Percentiles rank a stretch among this genome's conserved stretches.
These are phyloP conservation scores for Trogon melanurus DNA, from an alignment of 2,113 vertebrate genomes.

Conservation along the genomic window DNA sequence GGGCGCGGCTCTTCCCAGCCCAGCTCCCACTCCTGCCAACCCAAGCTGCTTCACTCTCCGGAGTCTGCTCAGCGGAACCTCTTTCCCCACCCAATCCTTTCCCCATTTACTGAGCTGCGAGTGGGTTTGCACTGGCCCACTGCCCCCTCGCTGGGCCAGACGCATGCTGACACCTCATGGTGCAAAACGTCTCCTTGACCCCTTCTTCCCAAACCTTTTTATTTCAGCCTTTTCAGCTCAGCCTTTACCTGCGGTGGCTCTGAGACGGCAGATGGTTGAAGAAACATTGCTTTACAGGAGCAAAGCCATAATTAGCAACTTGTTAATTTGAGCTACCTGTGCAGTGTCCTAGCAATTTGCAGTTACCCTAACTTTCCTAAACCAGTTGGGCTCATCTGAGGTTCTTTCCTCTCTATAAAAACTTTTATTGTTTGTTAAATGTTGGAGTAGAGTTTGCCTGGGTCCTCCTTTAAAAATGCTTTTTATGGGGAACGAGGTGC, in stretches of 20 bases:
- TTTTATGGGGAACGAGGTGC: background rate
- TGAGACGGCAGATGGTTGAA: background rate
- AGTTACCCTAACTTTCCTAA: background rate
- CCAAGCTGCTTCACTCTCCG: background rate
- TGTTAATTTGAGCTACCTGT: background rate
- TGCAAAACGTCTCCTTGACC: background rate
- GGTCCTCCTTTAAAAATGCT: background rate
- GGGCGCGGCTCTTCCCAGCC: background rate
- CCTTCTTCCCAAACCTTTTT: background rate
- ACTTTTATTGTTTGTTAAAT: background rate
- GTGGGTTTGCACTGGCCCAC: background rate
- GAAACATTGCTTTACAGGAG: background rate
- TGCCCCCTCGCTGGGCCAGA: too few species aligned
- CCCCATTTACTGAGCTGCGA: background rate
- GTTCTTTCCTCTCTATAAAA: background rate
- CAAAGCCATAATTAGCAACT: background rate
- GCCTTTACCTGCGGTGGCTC: background rate
- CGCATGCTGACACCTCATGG: background rate
- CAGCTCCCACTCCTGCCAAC: background rate
- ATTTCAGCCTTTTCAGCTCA: background rate
- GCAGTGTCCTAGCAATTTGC: background rate
- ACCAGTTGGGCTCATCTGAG: background rate
- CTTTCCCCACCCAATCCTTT: background rate
- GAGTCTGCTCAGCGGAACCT: background rate
- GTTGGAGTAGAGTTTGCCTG: background rate